Evolutionary conservation across 1,140 invertebrate genomes (phyloP).

Genomic region (Euwallacea fornicatus): DNA sequence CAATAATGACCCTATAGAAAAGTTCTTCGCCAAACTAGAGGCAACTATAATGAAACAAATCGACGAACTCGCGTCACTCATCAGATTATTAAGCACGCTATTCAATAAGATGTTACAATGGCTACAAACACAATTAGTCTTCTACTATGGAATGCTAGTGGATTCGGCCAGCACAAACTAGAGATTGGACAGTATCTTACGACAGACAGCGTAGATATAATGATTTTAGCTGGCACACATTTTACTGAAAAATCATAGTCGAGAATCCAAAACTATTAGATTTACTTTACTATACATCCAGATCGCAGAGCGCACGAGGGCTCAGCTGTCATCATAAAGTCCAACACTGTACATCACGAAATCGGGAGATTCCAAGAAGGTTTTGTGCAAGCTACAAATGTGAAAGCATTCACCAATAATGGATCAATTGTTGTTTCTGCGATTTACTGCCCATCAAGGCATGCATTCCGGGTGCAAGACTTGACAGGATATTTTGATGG

Average conservation of each 20-base stretch:
- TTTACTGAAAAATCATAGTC: constrained; percentile 39
- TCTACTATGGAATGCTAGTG: constrained; percentile 44
- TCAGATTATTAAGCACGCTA: constrained; percentile 33
- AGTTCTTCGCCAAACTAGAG: too few species aligned
- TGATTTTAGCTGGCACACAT: constrained; percentile 46
- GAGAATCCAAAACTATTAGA: constrained; percentile 37
- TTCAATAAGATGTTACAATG: constrained; percentile 39
- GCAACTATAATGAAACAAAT: too few species aligned
- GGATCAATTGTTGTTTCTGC: constrained; percentile 42
- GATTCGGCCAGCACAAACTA: constrained; percentile 34
- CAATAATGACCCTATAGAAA: too few species aligned
- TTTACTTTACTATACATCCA: constrained; percentile 41
- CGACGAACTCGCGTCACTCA: too few species aligned
- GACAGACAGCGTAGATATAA: constrained; percentile 43
- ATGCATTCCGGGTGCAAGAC: constrained; percentile 41
- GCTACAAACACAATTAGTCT: constrained; percentile 19
- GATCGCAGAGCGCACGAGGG: constrained; percentile 43
- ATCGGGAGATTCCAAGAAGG: constrained; percentile 21
- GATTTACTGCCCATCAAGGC: constrained; percentile 49
- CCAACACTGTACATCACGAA: constrained; percentile 36
- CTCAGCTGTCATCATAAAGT: constrained; percentile 41
- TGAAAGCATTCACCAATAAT: background rate
- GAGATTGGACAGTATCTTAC: constrained; percentile 40
- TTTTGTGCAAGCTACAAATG: constrained; percentile 40
- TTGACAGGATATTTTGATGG: constrained; percentile 45